Evolutionary conservation across 2,113 vertebrate genomes (phyloP).

Genomic region (Columba janthina): DNA sequence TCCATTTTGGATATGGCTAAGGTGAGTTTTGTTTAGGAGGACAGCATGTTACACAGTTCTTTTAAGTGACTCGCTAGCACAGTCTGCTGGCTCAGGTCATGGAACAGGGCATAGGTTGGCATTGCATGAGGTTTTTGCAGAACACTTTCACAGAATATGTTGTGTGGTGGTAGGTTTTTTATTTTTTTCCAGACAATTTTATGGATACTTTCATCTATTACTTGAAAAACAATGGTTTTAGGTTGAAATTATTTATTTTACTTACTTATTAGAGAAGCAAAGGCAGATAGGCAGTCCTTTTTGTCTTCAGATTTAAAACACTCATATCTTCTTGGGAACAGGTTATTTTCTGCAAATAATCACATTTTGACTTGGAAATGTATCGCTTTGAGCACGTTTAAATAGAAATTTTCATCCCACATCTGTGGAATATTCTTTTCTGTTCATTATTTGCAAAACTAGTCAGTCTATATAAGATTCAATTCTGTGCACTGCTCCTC

Average conservation of each 20-base stretch:
- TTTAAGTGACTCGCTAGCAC: rapidly evolving
- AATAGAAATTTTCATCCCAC: neutral
- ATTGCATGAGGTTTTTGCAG: neutral
- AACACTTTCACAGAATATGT: neutral
- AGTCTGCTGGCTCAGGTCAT: neutral
- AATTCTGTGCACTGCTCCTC: neutral
- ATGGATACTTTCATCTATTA: neutral
- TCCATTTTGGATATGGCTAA: neutral
- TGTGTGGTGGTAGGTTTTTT: neutral
- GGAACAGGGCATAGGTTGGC: neutral
- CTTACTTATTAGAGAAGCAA: neutral
- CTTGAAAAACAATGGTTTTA: neutral
- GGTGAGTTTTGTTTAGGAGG: neutral
- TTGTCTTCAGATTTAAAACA: neutral
- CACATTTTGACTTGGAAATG: neutral
- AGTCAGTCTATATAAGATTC: neutral
- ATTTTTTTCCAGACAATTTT: neutral
- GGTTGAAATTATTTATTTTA: neutral
- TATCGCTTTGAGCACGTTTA: neutral
- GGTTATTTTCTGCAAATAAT: neutral
- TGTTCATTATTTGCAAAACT: neutral
- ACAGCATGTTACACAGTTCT: neutral
- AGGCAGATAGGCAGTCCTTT: neutral
- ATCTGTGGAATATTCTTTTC: neutral
- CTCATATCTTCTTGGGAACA: neutral